Evolutionary conservation across 2,888 invertebrate genomes (phyloP).

Genomic region (Megaustenia siamemsis): DNA sequence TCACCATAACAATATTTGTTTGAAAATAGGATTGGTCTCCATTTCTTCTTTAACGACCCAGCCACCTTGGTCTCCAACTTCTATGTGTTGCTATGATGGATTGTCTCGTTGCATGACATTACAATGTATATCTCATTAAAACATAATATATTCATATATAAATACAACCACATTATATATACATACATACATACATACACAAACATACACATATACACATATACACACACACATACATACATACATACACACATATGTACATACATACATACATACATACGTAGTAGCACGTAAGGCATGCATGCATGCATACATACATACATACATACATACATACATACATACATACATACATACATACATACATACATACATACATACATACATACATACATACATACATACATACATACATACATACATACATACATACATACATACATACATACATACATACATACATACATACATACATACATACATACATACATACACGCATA

Average conservation of each 20-base stretch:
- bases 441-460: not conserved
- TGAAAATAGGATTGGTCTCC: no score
- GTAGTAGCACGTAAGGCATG: not conserved
- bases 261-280: slow-evolving; percentile 8
- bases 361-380: slow-evolving; percentile 21
- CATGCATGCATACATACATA: slow-evolving; percentile 7
- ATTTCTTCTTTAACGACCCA: no score
- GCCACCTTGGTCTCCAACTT: no score
- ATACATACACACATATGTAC: slow-evolving; percentile 9
- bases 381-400: not conserved
- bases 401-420: not conserved
- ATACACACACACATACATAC: slow-evolving; percentile 7
- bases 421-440: not conserved
- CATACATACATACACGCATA: not conserved
- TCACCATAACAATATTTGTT: no score
- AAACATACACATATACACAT: no score
- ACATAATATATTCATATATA: no score
- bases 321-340: not conserved
- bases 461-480: slow-evolving; percentile 1
- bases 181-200: no score
- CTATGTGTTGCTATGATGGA: no score
- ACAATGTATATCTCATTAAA: no score
- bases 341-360: slow-evolving; percentile 28
- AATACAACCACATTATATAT: no score
- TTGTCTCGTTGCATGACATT: no score